Evolutionary conservation across 2,113 vertebrate species (phyloP).

Genomic region (Nothobranchius furzeri): DNA sequence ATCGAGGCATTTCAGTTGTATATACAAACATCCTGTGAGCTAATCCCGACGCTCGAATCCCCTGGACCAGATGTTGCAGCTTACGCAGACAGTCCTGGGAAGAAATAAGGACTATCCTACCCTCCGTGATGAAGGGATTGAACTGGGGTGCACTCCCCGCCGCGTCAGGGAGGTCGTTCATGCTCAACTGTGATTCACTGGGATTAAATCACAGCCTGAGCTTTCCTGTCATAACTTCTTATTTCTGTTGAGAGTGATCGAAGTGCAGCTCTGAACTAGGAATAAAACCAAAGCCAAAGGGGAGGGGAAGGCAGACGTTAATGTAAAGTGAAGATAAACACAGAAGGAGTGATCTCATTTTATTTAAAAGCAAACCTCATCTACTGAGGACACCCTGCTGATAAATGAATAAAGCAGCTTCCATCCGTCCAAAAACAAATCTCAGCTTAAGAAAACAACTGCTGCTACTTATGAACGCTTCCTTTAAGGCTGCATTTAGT

Average conservation of each 20-base stretch:
- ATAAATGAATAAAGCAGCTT: constrained; percentile 13
- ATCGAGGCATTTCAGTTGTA: constrained; percentile 56
- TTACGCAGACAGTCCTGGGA: constrained; percentile 46
- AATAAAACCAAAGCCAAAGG: neutral
- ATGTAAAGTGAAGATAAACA: constrained; percentile 21
- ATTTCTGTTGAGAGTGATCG: constrained; percentile 36
- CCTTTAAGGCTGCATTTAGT: no score
- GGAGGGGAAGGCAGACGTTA: neutral
- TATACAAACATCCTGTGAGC: constrained; percentile 58
- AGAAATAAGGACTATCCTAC: constrained; percentile 52
- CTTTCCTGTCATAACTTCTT: constrained; percentile 30
- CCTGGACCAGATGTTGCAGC: constrained; percentile 69
- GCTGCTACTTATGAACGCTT: neutral
- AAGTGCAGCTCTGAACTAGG: constrained; percentile 17
- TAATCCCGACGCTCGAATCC: constrained; percentile 65
- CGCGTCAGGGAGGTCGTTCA: constrained; percentile 31
- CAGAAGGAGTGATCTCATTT: constrained; percentile 14
- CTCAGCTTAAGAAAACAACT: neutral
- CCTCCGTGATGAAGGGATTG: constrained; percentile 58
- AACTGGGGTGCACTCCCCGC: constrained; percentile 12
- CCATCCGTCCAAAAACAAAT: neutral
- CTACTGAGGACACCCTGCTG: constrained; percentile 17
- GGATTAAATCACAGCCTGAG: constrained; percentile 44
- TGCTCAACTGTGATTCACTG: constrained; percentile 28
- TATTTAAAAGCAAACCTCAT: constrained; percentile 7